Evolutionary conservation across 64 coral and sea anemone genomes (phyloP).

Genomic region (Cladopsammia gracilis): DNA sequence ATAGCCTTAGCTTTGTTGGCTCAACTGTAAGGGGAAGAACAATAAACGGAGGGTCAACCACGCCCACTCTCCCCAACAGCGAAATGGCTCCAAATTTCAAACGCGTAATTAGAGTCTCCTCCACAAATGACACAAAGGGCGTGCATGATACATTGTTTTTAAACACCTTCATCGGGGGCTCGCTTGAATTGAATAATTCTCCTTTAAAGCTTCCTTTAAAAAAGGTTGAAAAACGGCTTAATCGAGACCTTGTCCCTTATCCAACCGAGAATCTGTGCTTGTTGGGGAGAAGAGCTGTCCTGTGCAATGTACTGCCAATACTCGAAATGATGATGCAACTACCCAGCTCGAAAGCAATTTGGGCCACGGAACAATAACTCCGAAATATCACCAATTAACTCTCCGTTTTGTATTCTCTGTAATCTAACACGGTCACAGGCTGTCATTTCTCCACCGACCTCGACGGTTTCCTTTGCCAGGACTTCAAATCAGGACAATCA

Average conservation of each 20-base stretch:
- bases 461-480: neutral
- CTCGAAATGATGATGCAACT: conserved; percentile 2
- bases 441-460: conserved; percentile 3
- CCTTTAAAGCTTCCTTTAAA: too few species aligned
- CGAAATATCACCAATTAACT: conserved; percentile 25
- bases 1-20: conserved; percentile 7
- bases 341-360: neutral
- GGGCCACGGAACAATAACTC: conserved; percentile 10
- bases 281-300: neutral
- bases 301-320: conserved; percentile 14
- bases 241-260: conserved; percentile 23
- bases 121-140: neutral
- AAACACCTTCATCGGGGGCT: too few species aligned
- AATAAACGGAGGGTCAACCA: too few species aligned
- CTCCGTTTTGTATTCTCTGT: conserved; percentile 7
- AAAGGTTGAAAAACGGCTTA: conserved; percentile 11
- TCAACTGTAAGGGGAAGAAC: too few species aligned
- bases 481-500: too few species aligned
- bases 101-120: neutral
- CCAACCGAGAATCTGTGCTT: neutral
- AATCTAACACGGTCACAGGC: conserved; percentile 24
- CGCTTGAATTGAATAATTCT: too few species aligned
- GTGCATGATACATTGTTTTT: too few species aligned
- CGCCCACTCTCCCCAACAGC: too few species aligned
- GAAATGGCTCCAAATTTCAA: too few species aligned